A percentile compares a stretch with the other conserved stretches of the same genome.
Evolutionary conservation across 2,888 invertebrate genomes (phyloP).

Genomic region (Automeris io): DNA sequence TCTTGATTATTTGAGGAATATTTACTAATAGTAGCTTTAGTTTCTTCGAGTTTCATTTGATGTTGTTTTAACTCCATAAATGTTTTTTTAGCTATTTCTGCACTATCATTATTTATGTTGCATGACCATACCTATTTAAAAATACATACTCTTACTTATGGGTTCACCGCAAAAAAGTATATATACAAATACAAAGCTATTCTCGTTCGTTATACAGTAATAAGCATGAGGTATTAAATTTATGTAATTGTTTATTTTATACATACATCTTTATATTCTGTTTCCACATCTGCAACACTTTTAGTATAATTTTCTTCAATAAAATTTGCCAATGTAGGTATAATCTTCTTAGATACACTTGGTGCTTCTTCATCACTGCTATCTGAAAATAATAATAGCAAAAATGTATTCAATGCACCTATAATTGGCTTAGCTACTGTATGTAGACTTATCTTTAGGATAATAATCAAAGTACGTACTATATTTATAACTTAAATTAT

Average conservation of each 20-base stretch:
- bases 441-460: no score
- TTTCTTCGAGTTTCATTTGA: conserved; percentile 77
- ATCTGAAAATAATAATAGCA: conserved; percentile 33
- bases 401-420: not conserved
- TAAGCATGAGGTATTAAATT: not conserved
- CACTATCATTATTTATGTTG: conserved; percentile 49
- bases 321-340: conserved; percentile 13
- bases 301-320: conserved; percentile 24
- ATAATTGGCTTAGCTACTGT: no score
- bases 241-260: not conserved
- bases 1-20: conserved; percentile 47
- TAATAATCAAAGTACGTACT: no score
- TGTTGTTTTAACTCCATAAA: conserved; percentile 78
- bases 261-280: conserved; percentile 60
- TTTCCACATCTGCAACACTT: conserved; percentile 34
- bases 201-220: not conserved
- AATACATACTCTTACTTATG: not conserved
- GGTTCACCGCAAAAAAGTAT: not conserved
- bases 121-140: conserved; percentile 49
- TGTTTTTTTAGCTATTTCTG: conserved; percentile 63
- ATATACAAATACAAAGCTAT: not conserved
- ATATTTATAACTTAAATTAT: no score
- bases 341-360: conserved; percentile 18
- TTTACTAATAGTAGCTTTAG: conserved; percentile 72
- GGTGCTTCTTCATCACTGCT: conserved; percentile 63